phyloP scores from a whole-genome alignment of 2,797 vertebrate genomes.

The Sardinella longiceps region DNA sequence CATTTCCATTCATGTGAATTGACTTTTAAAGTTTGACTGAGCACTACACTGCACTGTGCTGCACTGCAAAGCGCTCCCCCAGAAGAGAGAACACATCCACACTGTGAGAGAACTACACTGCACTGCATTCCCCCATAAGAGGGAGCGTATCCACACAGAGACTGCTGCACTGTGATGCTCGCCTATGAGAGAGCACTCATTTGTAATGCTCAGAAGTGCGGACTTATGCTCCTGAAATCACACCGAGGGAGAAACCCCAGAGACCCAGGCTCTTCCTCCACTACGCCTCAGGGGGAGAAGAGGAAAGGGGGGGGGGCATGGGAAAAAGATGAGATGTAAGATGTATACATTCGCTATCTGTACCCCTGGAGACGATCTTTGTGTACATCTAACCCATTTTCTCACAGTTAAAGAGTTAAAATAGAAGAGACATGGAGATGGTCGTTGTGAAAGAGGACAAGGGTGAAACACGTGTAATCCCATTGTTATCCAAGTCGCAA shows the following conservation, averaged over 20 bases:
- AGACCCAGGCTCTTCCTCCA: not conserved
- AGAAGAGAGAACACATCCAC: no score
- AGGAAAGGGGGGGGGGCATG: not conserved
- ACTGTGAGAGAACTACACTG: no score
- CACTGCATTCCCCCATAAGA: no score
- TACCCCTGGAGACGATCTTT: not conserved
- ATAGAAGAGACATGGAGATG: not conserved
- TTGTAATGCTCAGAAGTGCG: slow-evolving; percentile 51
- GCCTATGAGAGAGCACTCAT: slow-evolving; percentile 57
- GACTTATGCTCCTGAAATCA: slow-evolving; percentile 40
- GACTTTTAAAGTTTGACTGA: no score
- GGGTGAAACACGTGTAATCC: not conserved
- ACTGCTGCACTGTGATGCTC: no score
- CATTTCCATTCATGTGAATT: no score
- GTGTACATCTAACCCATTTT: not conserved
- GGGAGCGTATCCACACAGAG: no score
- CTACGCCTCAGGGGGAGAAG: not conserved
- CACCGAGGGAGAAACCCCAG: slow-evolving; percentile 30
- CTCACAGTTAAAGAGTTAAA: not conserved
- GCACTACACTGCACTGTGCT: no score
- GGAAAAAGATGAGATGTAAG: not conserved
- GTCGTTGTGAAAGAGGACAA: not conserved
- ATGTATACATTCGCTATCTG: not conserved
- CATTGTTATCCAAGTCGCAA: not conserved
- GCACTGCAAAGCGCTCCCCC: no score